Conservation (phyloP, 2,888 invertebrate species). For the Tenthredo mesomela region DNA sequence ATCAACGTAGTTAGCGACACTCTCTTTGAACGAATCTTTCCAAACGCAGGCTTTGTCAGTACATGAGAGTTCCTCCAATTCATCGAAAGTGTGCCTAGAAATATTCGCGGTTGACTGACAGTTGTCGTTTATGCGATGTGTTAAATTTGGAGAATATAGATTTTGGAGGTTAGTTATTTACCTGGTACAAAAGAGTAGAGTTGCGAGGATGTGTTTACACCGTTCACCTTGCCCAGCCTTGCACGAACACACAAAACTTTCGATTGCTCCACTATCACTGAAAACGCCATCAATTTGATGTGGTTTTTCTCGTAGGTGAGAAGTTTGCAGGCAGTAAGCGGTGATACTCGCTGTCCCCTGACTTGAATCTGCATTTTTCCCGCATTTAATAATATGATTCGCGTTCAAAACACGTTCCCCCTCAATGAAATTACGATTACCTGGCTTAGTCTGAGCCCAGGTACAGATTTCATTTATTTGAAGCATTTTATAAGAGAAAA, state of each 20-base stretch:
- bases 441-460: slow-evolving; percentile 6
- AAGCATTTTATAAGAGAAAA: background rate
- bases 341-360: background rate
- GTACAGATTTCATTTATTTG: slow-evolving; percentile 6
- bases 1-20: background rate
- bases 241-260: slow-evolving; percentile 26
- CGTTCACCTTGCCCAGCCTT: slow-evolving; percentile 43
- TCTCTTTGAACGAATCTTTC: slow-evolving; percentile 36
- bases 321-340: slow-evolving; percentile 46
- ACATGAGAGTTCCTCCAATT: slow-evolving; percentile 26
- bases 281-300: slow-evolving; percentile 38
- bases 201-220: slow-evolving; percentile 41
- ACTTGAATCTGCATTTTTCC: slow-evolving; percentile 5
- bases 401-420: slow-evolving; percentile 34
- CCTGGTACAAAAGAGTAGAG: slow-evolving; percentile 43
- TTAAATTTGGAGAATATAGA: background rate
- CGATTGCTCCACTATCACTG: slow-evolving; percentile 27
- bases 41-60: slow-evolving; percentile 35
- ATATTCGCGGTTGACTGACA: background rate
- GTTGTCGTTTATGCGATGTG: background rate
- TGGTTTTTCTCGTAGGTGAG: slow-evolving; percentile 34
- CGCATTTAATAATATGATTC: slow-evolving; percentile 38
- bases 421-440: slow-evolving; percentile 43
- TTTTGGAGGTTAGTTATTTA: slow-evolving; percentile 36
- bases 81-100: slow-evolving; percentile 15